phyloP scores from a whole-genome alignment of 2,797 vertebrate species.

The Fundulus diaphanus region DNA sequence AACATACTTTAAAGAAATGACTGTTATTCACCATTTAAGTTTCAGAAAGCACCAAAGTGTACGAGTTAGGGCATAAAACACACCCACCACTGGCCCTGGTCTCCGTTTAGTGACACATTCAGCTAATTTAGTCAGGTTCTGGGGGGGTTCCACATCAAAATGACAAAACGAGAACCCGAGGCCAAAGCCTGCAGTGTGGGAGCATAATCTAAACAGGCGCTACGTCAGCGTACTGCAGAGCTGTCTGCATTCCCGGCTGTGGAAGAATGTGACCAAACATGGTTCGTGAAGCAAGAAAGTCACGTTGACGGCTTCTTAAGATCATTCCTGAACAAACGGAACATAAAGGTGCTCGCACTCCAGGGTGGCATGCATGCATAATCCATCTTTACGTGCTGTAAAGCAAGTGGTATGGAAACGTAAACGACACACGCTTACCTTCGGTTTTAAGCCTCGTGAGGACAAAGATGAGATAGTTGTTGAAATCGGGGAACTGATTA shows the following conservation, averaged over 20 bases:
- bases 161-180: background rate
- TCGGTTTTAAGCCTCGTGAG: slow-evolving; percentile 93
- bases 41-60: too few relatives aligned
- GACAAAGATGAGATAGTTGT: slow-evolving; percentile 97
- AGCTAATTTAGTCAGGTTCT: background rate
- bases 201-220: background rate
- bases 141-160: background rate
- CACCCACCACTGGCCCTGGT: background rate
- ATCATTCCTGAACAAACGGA: background rate
- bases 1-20: background rate
- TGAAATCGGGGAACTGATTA: slow-evolving; percentile 96
- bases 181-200: background rate
- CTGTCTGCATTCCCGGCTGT: background rate
- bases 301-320: background rate
- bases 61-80: background rate
- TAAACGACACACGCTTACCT: slow-evolving; percentile 74
- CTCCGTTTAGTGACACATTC: background rate
- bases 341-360: background rate
- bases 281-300: background rate
- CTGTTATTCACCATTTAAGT: too few relatives aligned
- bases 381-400: too few relatives aligned
- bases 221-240: background rate
- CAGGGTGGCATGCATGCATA: background rate
- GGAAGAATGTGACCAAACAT: slow-evolving; percentile 1
- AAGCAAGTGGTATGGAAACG: too few relatives aligned